Evolutionary conservation across 2,797 vertebrate species (phyloP).

Genomic region (Lophotriccus pileatus): DNA sequence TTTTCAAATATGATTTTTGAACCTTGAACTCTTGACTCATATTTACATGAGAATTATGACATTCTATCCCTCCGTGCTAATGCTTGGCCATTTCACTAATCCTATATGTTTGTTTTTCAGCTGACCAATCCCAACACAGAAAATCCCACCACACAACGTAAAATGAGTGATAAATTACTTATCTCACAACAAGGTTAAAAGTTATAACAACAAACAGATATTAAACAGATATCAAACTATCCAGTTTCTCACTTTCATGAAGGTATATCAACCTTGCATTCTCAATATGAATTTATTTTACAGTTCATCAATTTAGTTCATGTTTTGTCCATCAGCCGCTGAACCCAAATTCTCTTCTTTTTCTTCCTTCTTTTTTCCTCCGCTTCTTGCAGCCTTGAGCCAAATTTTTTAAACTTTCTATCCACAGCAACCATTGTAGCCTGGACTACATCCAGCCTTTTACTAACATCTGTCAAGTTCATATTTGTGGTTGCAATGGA

Average conservation of each 20-base stretch:
- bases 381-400: constrained; percentile 27
- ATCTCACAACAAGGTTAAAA: constrained; percentile 20
- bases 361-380: background rate
- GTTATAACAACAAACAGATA: background rate
- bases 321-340: constrained; percentile 14
- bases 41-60: constrained; percentile 30
- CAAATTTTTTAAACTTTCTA: constrained; percentile 45
- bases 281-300: constrained; percentile 19
- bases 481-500: constrained; percentile 54
- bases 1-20: constrained; percentile 32
- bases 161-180: constrained; percentile 24
- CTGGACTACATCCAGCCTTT: constrained; percentile 52
- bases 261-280: background rate
- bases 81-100: background rate
- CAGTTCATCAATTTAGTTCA: constrained; percentile 2
- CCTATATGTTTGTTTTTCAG: background rate
- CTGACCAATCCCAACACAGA: background rate
- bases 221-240: background rate
- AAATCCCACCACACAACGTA: background rate
- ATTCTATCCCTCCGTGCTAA: constrained; percentile 18
- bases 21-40: constrained; percentile 43
- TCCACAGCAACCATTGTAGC: constrained; percentile 23
- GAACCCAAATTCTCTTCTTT: background rate
- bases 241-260: background rate
- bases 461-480: constrained; percentile 64